A percentile compares a stretch with the other conserved stretches of the same genome.
phyloP scores from a whole-genome alignment of 2,797 vertebrate genomes.

The Mycteria americana region DNA sequence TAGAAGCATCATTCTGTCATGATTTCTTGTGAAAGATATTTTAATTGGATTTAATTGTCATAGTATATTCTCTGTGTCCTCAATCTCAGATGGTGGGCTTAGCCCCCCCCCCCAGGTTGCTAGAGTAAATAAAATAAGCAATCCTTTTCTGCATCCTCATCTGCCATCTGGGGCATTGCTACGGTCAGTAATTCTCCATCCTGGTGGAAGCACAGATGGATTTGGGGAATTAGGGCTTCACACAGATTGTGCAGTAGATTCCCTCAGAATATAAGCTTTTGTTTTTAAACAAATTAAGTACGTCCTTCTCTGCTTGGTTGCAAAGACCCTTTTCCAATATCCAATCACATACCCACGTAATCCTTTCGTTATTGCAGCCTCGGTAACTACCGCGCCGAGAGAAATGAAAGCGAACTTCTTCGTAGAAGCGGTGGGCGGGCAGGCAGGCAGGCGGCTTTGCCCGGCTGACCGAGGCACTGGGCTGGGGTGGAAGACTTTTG shows the following conservation, averaged over 20 bases:
- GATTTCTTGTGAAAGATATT: neutral
- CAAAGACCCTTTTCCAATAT: neutral
- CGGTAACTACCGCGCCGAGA: neutral
- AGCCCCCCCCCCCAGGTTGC: neutral
- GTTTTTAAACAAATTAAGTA: constrained; percentile 38
- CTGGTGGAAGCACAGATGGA: constrained; percentile 40
- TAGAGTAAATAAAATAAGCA: constrained; percentile 3
- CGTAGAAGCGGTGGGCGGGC: neutral
- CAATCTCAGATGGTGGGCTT: neutral
- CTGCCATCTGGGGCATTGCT: constrained; percentile 45
- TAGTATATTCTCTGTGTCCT: neutral
- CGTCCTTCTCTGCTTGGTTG: neutral
- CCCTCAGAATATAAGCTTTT: constrained; percentile 9
- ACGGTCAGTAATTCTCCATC: neutral
- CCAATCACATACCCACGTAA: neutral
- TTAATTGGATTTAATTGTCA: neutral
- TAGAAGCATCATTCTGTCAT: neutral
- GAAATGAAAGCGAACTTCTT: neutral
- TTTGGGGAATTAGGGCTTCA: constrained; percentile 49
- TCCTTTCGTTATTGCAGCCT: neutral
- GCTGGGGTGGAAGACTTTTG: neutral
- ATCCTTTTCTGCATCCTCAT: neutral
- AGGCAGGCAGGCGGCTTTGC: neutral
- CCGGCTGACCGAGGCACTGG: accelerated
- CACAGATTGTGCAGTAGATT: constrained; percentile 32